Percentiles rank a stretch among this genome's conserved stretches.
Evolutionary conservation across 2,113 vertebrate species (phyloP).

Genomic region (Ellobius talpinus): DNA sequence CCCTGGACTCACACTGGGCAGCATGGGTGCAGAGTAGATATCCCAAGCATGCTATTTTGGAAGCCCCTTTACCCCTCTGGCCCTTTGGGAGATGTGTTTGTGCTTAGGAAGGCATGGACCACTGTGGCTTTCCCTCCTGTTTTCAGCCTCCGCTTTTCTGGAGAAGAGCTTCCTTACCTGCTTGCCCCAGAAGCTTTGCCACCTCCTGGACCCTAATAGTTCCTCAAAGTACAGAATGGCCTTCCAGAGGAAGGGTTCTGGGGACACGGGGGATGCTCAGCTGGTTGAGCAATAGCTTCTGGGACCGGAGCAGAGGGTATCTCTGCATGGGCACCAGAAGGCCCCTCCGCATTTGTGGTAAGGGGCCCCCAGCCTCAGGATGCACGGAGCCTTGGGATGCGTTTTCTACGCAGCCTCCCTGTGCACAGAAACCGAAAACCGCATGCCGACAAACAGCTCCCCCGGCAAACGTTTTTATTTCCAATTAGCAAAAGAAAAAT

Average conservation of each 20-base stretch:
- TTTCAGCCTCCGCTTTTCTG: background rate
- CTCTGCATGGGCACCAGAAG: background rate
- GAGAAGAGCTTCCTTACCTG: background rate
- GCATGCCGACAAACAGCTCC: constrained; percentile 88
- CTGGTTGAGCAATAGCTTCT: background rate
- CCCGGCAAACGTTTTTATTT: constrained; percentile 95
- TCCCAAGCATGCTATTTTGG: accelerated
- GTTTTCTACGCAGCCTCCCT: constrained; percentile 77
- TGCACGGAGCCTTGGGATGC: constrained; percentile 69
- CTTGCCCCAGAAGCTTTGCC: background rate
- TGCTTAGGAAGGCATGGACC: background rate
- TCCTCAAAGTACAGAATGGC: background rate
- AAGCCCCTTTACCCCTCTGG: background rate
- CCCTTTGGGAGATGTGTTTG: background rate
- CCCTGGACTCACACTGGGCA: accelerated
- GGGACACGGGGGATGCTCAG: accelerated
- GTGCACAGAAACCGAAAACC: constrained; percentile 83
- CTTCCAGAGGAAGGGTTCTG: background rate
- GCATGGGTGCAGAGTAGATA: accelerated
- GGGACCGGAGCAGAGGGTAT: no score
- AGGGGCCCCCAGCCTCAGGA: constrained; percentile 79
- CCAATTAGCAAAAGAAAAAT: constrained; percentile 97
- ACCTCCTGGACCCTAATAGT: background rate
- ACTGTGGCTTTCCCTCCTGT: no score
- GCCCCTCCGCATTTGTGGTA: constrained; percentile 74